These are phyloP conservation scores for Hermetia illucens DNA, from an alignment of 1,140 invertebrate genomes.

Conservation along the genomic window DNA sequence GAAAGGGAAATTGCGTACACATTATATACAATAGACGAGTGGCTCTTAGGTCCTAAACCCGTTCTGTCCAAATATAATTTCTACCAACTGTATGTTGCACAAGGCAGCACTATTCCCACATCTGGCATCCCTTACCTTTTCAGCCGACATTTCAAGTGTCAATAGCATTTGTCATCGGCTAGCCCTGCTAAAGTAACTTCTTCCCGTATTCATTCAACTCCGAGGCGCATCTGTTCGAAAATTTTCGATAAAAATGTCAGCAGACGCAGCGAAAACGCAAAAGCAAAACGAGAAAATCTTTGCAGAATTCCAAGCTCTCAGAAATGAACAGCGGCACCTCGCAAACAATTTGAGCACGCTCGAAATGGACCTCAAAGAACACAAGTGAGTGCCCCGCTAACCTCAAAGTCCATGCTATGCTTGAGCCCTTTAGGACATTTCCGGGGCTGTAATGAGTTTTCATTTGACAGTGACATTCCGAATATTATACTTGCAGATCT, in stretches of 20 bases:
- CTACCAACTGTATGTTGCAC: no score
- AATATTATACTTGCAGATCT: conserved; percentile 71
- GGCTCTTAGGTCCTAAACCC: no score
- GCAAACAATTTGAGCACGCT: conserved; percentile 80
- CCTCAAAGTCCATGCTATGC: not conserved
- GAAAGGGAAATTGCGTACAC: no score
- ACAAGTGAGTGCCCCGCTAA: conserved; percentile 61
- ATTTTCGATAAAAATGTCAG: conserved; percentile 25
- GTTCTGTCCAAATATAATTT: no score
- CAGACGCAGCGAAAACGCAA: conserved; percentile 19
- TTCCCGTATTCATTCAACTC: not conserved
- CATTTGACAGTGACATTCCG: no score
- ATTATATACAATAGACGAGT: no score
- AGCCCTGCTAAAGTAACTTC: no score
- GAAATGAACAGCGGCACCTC: conserved; percentile 73
- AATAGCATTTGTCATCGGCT: no score
- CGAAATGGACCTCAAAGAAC: conserved; percentile 86
- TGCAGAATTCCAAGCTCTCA: conserved; percentile 68
- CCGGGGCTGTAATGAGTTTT: no score
- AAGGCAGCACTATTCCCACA: no score
- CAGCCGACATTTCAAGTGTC: no score
- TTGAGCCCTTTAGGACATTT: not conserved
- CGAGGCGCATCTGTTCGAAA: not conserved
- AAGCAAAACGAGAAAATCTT: conserved; percentile 68
- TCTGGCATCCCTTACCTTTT: no score